Evolutionary conservation across 2,888 invertebrate species (phyloP), one percentile per base, ranked within the genome.

Genomic region (Nudaria mundana): DNA sequence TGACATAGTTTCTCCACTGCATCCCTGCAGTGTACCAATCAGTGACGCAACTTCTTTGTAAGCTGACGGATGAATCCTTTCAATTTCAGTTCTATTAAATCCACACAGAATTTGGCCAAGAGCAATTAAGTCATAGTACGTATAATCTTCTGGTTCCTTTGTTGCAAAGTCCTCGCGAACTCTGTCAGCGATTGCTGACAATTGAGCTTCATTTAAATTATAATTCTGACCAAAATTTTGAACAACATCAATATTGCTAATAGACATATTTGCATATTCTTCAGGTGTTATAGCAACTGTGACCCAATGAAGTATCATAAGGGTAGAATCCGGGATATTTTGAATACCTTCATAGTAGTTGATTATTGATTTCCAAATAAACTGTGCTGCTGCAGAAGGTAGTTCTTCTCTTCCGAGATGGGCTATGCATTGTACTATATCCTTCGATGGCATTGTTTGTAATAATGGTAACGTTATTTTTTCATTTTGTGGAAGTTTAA

Each of bases 91-190:
- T 15, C 64, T 67, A 51, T 91, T 90, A 37, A 91, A 90, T n/a
- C 83, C 83, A 53, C 92, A 92, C 2, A 91, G 52, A 44, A 92
- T 90, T 57, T 91, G 90, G 20, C 85, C 74, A 36, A 92, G 61
- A 0, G 90, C 86, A 24, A 63, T 71, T 34, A 92, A 69, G 66
- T 92, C 92, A 41, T 89, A 91, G 50, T 79, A 85, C 0, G 91
- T 90, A 51, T 90, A 91, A 43, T 91, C 90, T 43, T 89, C 82
- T 0, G 91, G 90, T 16, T 74, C 73, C 64, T 92, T 92, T 1
- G 72, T 79, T 1, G 85, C 77, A 66, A 91, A 92, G 44, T 90
- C 90, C 30, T 76, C 66, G 3, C 83, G 80, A 1, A 91, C 81
- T n/a, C 88, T 78, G 16, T 81, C 71, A 1, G 90, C 90, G 7